These are phyloP conservation scores for Apogon hyalosoma DNA, from an alignment of 2,797 vertebrate species.

Conservation along the genomic window DNA sequence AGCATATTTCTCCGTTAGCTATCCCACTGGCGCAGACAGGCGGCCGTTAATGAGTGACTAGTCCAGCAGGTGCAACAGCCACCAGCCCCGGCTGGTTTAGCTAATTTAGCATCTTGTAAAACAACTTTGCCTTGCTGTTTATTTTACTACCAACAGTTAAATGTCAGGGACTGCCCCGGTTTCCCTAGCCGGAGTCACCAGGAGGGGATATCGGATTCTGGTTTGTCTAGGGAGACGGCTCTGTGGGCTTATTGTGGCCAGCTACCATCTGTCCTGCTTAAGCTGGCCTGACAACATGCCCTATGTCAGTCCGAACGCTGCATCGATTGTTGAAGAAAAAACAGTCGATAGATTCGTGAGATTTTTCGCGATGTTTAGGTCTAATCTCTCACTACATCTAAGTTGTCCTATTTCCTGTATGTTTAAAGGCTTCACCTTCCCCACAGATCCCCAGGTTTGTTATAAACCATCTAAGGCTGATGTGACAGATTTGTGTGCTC, in stretches of 20 bases:
- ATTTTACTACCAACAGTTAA: not conserved
- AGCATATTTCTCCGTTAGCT: slow-evolving; percentile 46
- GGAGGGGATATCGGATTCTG: not conserved
- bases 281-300: slow-evolving; percentile 20
- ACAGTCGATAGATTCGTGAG: too few relatives aligned
- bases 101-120: slow-evolving; percentile 24
- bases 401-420: not conserved
- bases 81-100: slow-evolving; percentile 18
- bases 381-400: not conserved
- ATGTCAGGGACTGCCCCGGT: not conserved
- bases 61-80: slow-evolving; percentile 73
- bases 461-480: slow-evolving; percentile 1
- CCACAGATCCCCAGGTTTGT: not conserved
- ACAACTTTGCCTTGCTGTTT: not conserved
- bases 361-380: not conserved
- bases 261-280: slow-evolving; percentile 27
- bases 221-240: slow-evolving; percentile 4
- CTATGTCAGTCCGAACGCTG: not conserved
- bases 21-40: slow-evolving; percentile 55
- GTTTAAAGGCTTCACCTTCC: not conserved
- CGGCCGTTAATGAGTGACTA: slow-evolving; percentile 62
- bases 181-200: not conserved
- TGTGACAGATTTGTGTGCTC: not conserved
- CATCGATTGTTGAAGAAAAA: too few relatives aligned
- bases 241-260: slow-evolving; percentile 3